Conservation (phyloP, 2,797 vertebrate genomes). For the Phataginus tetradactyla region DNA sequence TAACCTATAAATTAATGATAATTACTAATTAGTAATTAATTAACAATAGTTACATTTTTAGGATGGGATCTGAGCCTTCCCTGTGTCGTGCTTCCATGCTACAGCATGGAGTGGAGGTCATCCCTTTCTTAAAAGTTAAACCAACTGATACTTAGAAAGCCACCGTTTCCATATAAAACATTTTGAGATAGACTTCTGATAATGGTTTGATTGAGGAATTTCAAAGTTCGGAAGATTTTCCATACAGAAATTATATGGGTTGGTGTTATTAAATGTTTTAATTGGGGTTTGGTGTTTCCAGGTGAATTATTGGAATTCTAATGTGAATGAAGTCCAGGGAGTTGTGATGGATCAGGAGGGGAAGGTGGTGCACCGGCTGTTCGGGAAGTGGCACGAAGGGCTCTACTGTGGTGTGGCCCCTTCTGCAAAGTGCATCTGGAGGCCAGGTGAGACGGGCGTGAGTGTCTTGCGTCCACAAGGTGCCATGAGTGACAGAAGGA, state of each 20-base stretch:
- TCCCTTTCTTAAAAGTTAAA: background rate
- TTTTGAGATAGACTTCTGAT: background rate
- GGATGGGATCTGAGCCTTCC: background rate
- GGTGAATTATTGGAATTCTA: conserved; percentile 99
- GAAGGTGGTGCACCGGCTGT: conserved; percentile 96
- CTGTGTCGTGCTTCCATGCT: background rate
- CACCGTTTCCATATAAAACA: background rate
- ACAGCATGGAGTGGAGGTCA: background rate
- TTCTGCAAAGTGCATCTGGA: conserved; percentile 98
- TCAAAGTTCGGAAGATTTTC: background rate
- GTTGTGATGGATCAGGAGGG: conserved; percentile 98
- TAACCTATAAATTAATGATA: background rate
- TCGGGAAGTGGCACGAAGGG: conserved; percentile 99
- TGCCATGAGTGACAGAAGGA: accelerated
- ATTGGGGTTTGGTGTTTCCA: conserved; percentile 78
- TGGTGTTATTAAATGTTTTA: background rate
- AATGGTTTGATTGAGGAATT: background rate
- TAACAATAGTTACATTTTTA: background rate
- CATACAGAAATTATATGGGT: background rate
- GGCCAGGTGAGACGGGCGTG: conserved; percentile 90
- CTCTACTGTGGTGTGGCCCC: conserved; percentile 97
- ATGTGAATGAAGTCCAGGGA: conserved; percentile 97
- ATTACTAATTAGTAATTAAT: too few species aligned
- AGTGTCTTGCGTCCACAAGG: background rate
- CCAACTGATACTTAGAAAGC: background rate